Conservation (phyloP, 2,797 vertebrate species). For the Rhynchonycteris naso region DNA sequence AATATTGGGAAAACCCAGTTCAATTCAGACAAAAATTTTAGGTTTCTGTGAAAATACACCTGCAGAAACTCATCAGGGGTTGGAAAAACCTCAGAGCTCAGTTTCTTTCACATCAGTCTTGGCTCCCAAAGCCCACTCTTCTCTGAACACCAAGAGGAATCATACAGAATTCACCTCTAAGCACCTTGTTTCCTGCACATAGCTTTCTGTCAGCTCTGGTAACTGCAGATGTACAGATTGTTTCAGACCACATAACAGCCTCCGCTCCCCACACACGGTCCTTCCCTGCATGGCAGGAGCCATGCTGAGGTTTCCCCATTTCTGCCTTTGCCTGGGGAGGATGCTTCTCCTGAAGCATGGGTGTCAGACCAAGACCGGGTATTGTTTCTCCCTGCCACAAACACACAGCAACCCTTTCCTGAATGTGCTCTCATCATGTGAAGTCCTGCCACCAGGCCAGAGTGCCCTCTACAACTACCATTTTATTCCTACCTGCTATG, state of each 20-base stretch:
- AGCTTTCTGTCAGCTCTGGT: neutral
- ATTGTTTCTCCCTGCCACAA: neutral
- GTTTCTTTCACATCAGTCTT: neutral
- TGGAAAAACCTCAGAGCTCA: neutral
- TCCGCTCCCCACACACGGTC: neutral
- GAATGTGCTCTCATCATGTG: neutral
- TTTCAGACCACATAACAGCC: neutral
- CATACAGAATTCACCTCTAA: neutral
- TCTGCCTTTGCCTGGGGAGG: neutral
- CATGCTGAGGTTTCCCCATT: neutral
- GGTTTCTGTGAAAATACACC: neutral
- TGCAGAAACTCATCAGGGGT: neutral
- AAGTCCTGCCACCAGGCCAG: neutral
- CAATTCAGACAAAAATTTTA: constrained; percentile 16
- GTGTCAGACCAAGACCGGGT: neutral
- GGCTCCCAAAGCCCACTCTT: neutral
- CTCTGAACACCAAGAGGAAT: neutral
- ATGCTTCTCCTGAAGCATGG: neutral
- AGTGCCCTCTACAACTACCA: neutral
- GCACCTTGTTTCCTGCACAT: neutral
- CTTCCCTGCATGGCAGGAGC: neutral
- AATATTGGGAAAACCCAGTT: neutral
- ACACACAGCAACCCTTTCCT: neutral
- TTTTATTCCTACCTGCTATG: neutral
- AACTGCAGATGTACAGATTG: neutral